Base-by-base conservation (phyloP, 2,113 vertebrate species). In the Thryonomys swinderianus region DNA sequence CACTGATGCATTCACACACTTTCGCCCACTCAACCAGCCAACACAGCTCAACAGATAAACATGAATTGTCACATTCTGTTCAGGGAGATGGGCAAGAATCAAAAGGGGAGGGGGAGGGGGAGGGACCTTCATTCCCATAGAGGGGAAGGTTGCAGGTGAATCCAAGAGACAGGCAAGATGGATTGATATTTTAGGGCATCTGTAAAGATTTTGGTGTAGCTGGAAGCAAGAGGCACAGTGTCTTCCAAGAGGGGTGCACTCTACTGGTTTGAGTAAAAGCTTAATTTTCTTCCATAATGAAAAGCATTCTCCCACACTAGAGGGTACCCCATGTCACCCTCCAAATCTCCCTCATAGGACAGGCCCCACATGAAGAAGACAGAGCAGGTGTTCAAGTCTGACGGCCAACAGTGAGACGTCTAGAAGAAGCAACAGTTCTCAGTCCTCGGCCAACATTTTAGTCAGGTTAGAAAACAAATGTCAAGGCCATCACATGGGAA, bases 151-250 rank as follows among this genome's bases (percentile, higher is more conserved):
- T 0, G 21, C 6, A 16, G 55, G 32, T 0, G 37, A 8, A 27
- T 9, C 37, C 32, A n/a, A 66, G 61, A 55, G 27, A 53, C 30
- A 10, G 40, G 48, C 27, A 71, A 34, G 42, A 5, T n/a, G n/a
- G n/a, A 11, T 16, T 51, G 3, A 0, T 34, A 53, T 13, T 25
- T 30, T 2, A 17, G 17, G 53, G 37, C 51, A 18, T 30, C 1
- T 0, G 4, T 7, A 45, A 57, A 74, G 11, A 40, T n/a, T 82
- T 42, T 42, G 53, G 20, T 27, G 59, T 0, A 4, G 21, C 3
- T 30, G 9, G 17, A 37, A 23, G 6, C 3, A 45, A 34, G 0
- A 1, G 18, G 4, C 42, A n/a, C 23, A 0, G 16, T 48, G 2
- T 80, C 45, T 64, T 66, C 69, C 51, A 89, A 14, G 61, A 27